phyloP scores from a whole-genome alignment of 2,797 vertebrate genomes.

The Artibeus lituratus region DNA sequence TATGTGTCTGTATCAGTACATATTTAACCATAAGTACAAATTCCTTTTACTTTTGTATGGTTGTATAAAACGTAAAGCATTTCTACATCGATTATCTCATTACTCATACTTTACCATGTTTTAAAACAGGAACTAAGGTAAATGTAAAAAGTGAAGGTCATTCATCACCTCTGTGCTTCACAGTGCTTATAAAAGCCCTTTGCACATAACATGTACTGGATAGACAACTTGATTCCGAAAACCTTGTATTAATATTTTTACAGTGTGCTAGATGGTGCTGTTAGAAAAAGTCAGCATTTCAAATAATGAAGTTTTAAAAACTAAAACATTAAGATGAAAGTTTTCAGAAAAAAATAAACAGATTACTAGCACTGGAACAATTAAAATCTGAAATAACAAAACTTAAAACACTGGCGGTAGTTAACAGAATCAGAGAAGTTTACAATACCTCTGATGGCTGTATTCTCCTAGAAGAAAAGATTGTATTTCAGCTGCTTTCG shows the following conservation, averaged over 20 bases:
- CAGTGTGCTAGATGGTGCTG: not conserved
- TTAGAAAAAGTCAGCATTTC: not conserved
- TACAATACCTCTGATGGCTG: not conserved
- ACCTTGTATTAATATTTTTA: not conserved
- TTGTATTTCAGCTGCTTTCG: not conserved
- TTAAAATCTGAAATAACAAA: not conserved
- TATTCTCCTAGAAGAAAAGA: not conserved
- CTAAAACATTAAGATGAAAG: not conserved
- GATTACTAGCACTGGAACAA: not conserved
- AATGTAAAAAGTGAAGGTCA: not conserved
- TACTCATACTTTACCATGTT: not conserved
- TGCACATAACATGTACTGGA: not conserved
- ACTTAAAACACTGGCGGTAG: not conserved
- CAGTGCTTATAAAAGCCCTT: not conserved
- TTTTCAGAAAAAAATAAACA: slow-evolving; percentile 6
- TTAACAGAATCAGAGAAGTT: not conserved
- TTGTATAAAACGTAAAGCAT: not conserved
- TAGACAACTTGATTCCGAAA: not conserved
- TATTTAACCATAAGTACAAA: not conserved
- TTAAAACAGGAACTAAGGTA: not conserved
- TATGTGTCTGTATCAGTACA: not conserved
- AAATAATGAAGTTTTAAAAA: not conserved
- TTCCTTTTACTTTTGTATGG: not conserved
- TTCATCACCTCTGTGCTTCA: not conserved
- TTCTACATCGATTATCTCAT: not conserved